These are phyloP conservation scores for Alsophila aescularia DNA, from an alignment of 2,888 invertebrate genomes.

Conservation along the genomic window DNA sequence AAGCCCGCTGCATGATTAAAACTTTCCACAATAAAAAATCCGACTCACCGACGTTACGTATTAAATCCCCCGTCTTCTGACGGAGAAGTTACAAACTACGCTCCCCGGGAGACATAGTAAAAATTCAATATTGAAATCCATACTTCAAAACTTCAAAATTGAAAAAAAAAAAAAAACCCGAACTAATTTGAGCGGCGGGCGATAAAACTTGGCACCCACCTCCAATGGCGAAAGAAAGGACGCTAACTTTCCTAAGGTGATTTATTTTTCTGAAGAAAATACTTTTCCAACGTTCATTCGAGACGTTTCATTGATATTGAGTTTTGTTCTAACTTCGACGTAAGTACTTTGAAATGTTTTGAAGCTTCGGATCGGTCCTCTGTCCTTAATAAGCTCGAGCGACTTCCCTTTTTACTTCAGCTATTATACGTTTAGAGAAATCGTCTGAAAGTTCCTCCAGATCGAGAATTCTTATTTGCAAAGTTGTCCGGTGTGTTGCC, in stretches of 20 bases:
- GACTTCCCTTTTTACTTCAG: constrained; percentile 54
- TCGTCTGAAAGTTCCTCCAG: constrained; percentile 45
- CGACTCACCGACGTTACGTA: constrained; percentile 42
- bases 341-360: constrained; percentile 71
- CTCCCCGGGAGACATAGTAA: constrained; percentile 62
- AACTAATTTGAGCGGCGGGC: constrained; percentile 75
- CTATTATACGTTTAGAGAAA: constrained; percentile 62
- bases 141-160: constrained; percentile 74
- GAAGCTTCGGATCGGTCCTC: constrained; percentile 56
- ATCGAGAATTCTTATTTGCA: constrained; percentile 51
- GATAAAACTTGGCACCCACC: constrained; percentile 73
- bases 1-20: constrained; percentile 34
- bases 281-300: constrained; percentile 65
- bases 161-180: constrained; percentile 62
- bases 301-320: constrained; percentile 77
- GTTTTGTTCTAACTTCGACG: constrained; percentile 73
- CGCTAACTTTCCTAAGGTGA: constrained; percentile 71
- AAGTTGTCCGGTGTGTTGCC: constrained; percentile 64
- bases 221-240: constrained; percentile 67
- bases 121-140: constrained; percentile 80
- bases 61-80: constrained; percentile 55
- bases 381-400: constrained; percentile 69
- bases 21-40: constrained; percentile 35
- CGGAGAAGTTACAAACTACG: constrained; percentile 51
- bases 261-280: constrained; percentile 77